These are phyloP conservation scores for Syrista parreyssii DNA, from an alignment of 2,888 invertebrate species.

Conservation along the genomic window DNA sequence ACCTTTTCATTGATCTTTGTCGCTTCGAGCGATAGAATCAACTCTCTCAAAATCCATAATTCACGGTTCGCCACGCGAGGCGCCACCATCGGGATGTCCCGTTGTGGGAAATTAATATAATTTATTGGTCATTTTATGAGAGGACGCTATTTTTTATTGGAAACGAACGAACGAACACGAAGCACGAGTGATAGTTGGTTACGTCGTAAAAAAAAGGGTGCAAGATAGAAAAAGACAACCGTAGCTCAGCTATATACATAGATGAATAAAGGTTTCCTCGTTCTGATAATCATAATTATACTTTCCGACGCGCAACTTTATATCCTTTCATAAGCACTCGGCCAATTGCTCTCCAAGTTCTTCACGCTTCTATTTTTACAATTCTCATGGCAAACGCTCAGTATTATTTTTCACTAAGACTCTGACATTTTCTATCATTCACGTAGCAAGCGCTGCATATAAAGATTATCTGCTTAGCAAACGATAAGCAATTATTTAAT, in stretches of 20 bases:
- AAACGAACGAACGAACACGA: slow-evolving; percentile 17
- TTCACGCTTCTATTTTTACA: background rate
- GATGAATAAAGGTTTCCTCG: background rate
- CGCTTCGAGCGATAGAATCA: background rate
- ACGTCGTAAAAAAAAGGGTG: slow-evolving; percentile 27
- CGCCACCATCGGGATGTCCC: background rate
- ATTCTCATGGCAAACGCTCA: background rate
- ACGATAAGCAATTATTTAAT: background rate
- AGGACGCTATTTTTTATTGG: slow-evolving; percentile 29
- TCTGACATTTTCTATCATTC: no score
- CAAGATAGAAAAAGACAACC: background rate
- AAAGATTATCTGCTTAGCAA: no score
- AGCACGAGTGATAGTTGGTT: slow-evolving; percentile 21
- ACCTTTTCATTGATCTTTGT: background rate
- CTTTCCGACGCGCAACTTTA: background rate
- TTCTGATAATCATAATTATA: background rate
- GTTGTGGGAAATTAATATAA: slow-evolving; percentile 30
- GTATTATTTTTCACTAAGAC: background rate
- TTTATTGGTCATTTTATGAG: slow-evolving; percentile 38
- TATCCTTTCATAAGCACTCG: background rate
- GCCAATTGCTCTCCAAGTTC: background rate
- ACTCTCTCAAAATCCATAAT: background rate
- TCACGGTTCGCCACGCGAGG: background rate
- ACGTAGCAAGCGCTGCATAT: no score
- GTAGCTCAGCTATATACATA: background rate